Evolutionary conservation across 2,888 invertebrate species (phyloP).

Genomic region (Pristionchus maxplancki): DNA sequence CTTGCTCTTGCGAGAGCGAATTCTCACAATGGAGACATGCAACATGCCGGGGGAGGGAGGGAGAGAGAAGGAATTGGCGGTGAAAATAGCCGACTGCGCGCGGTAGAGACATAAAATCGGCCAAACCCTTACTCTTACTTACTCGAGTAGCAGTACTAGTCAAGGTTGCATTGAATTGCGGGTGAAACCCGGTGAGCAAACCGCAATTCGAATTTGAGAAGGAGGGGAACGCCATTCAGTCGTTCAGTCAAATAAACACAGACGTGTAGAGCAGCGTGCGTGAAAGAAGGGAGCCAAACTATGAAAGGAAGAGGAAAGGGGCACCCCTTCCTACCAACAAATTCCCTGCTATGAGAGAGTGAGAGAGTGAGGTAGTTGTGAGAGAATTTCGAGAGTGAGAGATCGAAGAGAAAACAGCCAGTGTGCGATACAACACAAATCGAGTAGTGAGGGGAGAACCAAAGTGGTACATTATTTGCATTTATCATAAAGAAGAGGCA

Average conservation of each 20-base stretch:
- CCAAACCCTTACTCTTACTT: not conserved
- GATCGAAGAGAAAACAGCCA: not conserved
- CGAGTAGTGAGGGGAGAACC: not conserved
- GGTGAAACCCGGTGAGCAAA: not conserved
- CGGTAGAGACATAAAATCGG: constrained; percentile 8
- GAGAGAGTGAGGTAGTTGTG: constrained; percentile 11
- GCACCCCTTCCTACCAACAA: constrained; percentile 29
- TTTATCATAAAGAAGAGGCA: not conserved
- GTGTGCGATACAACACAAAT: constrained; percentile 11
- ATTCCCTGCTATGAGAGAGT: not conserved
- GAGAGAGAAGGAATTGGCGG: not conserved
- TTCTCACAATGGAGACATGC: constrained; percentile 35
- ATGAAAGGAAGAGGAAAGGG: not conserved
- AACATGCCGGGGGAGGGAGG: not conserved
- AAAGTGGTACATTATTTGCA: not conserved
- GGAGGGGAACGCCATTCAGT: not conserved
- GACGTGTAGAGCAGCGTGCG: constrained; percentile 20
- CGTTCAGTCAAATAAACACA: not conserved
- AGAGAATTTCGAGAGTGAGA: not conserved
- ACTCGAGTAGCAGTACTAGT: not conserved
- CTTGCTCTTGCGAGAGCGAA: not conserved
- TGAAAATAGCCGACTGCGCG: not conserved
- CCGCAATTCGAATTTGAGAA: not conserved
- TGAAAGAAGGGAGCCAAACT: not conserved
- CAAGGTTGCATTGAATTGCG: not conserved